phyloP scores from a whole-genome alignment of 2,797 vertebrate species.

The Thalassophryne amazonica region DNA sequence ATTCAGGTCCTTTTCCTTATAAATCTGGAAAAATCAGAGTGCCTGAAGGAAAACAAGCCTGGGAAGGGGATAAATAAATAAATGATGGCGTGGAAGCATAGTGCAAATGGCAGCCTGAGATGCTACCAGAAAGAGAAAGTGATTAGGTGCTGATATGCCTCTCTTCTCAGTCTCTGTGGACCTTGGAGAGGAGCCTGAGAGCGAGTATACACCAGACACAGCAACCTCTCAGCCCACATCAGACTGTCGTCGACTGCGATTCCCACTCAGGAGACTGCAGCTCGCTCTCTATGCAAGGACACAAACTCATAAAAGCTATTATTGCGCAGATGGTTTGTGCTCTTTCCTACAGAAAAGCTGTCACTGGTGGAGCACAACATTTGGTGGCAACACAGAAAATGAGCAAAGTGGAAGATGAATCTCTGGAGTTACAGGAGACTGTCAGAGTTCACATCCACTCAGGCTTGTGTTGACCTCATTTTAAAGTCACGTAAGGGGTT shows the following conservation, averaged over 20 bases:
- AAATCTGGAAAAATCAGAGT: slow-evolving; percentile 54
- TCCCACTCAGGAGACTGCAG: slow-evolving; percentile 67
- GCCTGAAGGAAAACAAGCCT: slow-evolving; percentile 43
- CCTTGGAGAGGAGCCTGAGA: slow-evolving; percentile 67
- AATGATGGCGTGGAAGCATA: slow-evolving; percentile 66
- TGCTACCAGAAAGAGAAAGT: slow-evolving; percentile 41
- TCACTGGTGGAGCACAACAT: slow-evolving; percentile 28
- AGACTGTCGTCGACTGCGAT: slow-evolving; percentile 64
- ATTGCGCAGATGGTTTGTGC: slow-evolving; percentile 69
- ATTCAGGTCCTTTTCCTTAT: slow-evolving; percentile 46
- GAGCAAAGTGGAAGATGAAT: background rate
- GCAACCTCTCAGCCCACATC: slow-evolving; percentile 80
- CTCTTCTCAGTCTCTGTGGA: slow-evolving; percentile 63
- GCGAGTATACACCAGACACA: slow-evolving; percentile 67
- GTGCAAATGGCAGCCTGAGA: slow-evolving; percentile 62
- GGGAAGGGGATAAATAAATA: slow-evolving; percentile 68
- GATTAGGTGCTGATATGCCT: slow-evolving; percentile 68
- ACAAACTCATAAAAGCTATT: slow-evolving; percentile 69
- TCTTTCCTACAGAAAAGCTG: slow-evolving; percentile 54
- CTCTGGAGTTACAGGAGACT: background rate
- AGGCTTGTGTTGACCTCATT: slow-evolving; percentile 28
- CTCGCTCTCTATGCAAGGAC: slow-evolving; percentile 34
- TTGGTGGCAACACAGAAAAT: slow-evolving; percentile 30
- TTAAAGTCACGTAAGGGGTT: slow-evolving; percentile 19
- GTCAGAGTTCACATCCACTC: slow-evolving; percentile 13